Percentiles rank a stretch among this genome's conserved stretches.
Evolutionary conservation across 2,113 vertebrate genomes (phyloP).

Genomic region (Aldabrachelys gigantea): DNA sequence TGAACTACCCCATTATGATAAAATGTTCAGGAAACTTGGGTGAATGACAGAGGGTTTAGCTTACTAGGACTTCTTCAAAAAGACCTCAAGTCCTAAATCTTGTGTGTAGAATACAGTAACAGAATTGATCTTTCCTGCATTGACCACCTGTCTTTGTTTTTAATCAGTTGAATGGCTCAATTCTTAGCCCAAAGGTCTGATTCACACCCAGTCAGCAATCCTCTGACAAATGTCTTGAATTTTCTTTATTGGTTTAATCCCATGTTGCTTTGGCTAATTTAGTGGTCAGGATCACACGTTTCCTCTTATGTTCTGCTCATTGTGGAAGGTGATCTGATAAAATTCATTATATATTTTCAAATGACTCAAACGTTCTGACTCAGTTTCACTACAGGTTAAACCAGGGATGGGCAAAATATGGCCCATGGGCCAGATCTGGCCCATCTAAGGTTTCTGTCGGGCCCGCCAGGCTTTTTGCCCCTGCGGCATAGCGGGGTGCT

Average conservation of each 20-base stretch:
- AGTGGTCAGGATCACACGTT: fast-evolving
- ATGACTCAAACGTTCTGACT: neutral
- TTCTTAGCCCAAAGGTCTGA: no score
- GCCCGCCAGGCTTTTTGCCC: no score
- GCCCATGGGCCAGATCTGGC: no score
- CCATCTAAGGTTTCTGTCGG: no score
- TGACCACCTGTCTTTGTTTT: neutral
- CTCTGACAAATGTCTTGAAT: neutral
- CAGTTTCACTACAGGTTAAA: neutral
- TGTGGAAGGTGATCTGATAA: neutral
- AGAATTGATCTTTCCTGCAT: neutral
- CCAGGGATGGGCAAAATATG: neutral
- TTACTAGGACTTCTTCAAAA: neutral
- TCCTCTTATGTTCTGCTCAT: neutral
- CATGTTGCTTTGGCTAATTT: neutral
- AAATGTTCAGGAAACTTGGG: fast-evolving
- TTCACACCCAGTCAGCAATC: neutral
- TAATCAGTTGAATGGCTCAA: neutral
- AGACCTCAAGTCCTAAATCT: neutral
- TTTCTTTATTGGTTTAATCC: neutral
- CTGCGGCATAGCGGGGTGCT: no score
- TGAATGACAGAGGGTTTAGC: neutral
- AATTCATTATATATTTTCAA: fast-evolving
- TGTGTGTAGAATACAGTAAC: neutral
- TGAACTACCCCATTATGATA: neutral